phyloP scores from a whole-genome alignment of 2,113 vertebrate species.

The Stictonetta naevosa region DNA sequence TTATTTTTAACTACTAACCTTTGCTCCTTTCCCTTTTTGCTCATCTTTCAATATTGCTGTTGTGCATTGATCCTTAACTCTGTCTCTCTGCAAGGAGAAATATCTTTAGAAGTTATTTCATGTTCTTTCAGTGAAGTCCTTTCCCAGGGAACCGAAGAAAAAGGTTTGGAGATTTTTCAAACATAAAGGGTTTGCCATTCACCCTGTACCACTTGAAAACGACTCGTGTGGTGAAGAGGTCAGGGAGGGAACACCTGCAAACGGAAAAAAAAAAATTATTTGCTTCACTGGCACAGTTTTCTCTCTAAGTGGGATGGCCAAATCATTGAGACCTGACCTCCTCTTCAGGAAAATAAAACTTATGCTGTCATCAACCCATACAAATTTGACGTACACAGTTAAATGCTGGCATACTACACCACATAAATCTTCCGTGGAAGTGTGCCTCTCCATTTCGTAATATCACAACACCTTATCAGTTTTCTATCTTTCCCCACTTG shows the following conservation, averaged over 20 bases:
- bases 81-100: background rate
- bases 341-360: background rate
- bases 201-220: background rate
- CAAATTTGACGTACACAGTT: background rate
- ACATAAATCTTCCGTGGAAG: conserved; percentile 40
- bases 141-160: background rate
- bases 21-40: background rate
- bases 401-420: background rate
- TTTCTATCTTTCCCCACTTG: conserved; percentile 1
- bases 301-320: background rate
- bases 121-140: background rate
- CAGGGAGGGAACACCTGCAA: background rate
- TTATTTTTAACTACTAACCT: background rate
- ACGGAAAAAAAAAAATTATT: background rate
- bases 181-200: background rate
- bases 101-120: background rate
- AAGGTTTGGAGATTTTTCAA: background rate
- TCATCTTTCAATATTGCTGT: background rate
- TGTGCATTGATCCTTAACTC: background rate
- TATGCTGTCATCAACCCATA: conserved; percentile 13
- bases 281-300: background rate
- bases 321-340: background rate
- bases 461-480: background rate
- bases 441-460: background rate
- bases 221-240: background rate